Conservation (phyloP, 2,888 invertebrate genomes). For the Hetaerina titia region DNA sequence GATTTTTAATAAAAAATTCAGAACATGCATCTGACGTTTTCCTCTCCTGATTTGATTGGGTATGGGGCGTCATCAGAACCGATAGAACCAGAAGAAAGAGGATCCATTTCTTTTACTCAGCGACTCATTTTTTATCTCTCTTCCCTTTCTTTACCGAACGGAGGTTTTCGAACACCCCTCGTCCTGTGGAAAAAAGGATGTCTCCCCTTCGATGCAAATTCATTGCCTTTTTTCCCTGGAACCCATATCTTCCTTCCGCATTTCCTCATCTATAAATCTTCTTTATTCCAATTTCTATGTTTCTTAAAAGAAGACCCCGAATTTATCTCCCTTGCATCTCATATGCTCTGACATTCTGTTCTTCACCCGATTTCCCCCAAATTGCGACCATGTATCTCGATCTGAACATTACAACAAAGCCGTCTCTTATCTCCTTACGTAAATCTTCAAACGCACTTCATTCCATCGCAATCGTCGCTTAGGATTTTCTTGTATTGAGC, state of each 20-base stretch:
- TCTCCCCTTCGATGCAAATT: neutral
- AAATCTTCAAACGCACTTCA: neutral
- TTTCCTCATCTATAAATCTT: neutral
- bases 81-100: neutral
- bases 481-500: neutral
- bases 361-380: neutral
- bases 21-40: neutral
- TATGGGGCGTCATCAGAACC: neutral
- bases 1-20: neutral
- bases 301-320: neutral
- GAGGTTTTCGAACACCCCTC: neutral
- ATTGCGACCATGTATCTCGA: neutral
- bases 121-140: neutral
- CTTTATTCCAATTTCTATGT: slow-evolving; percentile 18
- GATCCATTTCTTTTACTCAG: neutral
- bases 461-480: neutral
- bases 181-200: neutral
- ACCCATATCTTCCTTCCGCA: neutral
- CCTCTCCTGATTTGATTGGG: neutral
- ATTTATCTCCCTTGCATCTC: slow-evolving; percentile 19
- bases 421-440: neutral
- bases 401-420: neutral
- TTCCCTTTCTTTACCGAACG: neutral
- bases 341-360: neutral
- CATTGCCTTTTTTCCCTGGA: neutral